Base-by-base conservation (phyloP, 2,113 vertebrate species). In the Aegithalos caudatus region DNA sequence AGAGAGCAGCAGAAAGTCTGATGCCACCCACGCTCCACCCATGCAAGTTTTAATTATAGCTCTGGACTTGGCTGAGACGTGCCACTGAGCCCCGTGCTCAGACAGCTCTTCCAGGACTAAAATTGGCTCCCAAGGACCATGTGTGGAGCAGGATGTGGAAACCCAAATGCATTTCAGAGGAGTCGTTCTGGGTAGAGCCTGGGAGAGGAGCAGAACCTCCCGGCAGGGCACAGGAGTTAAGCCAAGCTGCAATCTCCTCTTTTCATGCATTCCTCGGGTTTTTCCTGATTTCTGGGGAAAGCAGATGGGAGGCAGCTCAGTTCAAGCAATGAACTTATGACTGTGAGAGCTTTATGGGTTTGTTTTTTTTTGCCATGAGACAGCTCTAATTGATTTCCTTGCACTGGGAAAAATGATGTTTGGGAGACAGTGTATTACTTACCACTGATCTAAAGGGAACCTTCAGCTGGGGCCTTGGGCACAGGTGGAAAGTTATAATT, bases 11-110 rank as follows among this genome's bases (percentile, higher is more conserved):
- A 37, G 86, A 88, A 91, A 86, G 77, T 21, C 94, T 95, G 89
- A 89, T 96, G 95, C 90, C 89, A 90, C 96, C 95, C 81, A 83
- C 94, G n/a, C 90, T 61, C 67, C 70, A 97, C 91, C 71, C 65
- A 58, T 90, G 90, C 72, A 38, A 56, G 91, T 70, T 96, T 96
- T 96, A 97, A 97, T 98, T 96, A 90, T 81, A 89, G 90, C 70
- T 86, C 71, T 40, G 91, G 88, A 58, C 91, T 92, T 60, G 92
- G 88, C 90, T 93, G 65, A 19, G 70, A 51, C 3, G 0, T 95
- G 67, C 64, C 92, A 58, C 6, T 31, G 74, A 90, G 92, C 61
- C 51, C 79, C 66, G 9, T 10, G 66, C 16, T 92, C 89, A 95
- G 77, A 61, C 33, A 82, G 60, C 42, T 93, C 69, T 58, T 90